These are phyloP conservation scores for Tinea trinotella DNA, from an alignment of 2,888 invertebrate genomes.

Conservation along the genomic window DNA sequence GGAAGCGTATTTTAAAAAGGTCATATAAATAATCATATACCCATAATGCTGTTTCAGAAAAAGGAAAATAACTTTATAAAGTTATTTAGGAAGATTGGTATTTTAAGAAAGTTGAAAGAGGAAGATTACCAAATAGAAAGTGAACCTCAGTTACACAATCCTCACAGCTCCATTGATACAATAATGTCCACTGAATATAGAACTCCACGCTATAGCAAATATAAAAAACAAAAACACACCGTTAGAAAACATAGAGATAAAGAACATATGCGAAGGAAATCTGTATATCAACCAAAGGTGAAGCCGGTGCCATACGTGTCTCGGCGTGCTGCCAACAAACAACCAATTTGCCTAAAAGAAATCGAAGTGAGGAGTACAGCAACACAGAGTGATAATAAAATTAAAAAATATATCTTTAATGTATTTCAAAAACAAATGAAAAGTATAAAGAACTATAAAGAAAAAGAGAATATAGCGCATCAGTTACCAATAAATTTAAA, in stretches of 20 bases:
- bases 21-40: no score
- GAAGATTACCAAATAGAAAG: slow-evolving; percentile 30
- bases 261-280: no score
- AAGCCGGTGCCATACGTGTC: no score
- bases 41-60: not conserved
- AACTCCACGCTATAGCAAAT: no score
- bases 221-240: no score
- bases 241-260: no score
- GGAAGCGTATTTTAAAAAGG: no score
- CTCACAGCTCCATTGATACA: not conserved
- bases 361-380: slow-evolving; percentile 58
- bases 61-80: slow-evolving; percentile 37
- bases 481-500: not conserved
- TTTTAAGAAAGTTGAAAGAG: slow-evolving; percentile 42
- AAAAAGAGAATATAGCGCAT: not conserved
- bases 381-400: slow-evolving; percentile 52
- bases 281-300: no score
- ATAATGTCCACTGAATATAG: no score
- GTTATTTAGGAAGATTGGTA: slow-evolving; percentile 38
- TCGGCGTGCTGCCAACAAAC: not conserved
- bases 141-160: not conserved
- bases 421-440: not conserved
- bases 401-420: slow-evolving; percentile 6
- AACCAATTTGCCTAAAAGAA: slow-evolving; percentile 51
- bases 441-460: not conserved